Evolutionary conservation across 2,797 vertebrate genomes (phyloP), one percentile per base, ranked within the genome.

Genomic region (Buceros bicornis): DNA sequence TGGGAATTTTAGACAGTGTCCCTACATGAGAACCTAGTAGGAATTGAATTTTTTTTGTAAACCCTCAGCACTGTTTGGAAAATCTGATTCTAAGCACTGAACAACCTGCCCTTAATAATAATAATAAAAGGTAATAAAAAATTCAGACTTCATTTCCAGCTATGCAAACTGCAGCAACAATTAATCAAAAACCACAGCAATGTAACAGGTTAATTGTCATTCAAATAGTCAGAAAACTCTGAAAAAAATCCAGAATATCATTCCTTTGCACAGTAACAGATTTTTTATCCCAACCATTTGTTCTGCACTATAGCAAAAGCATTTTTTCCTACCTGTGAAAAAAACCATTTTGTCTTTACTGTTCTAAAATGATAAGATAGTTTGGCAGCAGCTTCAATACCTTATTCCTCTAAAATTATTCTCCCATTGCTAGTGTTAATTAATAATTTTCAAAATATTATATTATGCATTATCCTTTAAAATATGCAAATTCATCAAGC

Each of bases 271-370:
- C 17, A 56, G 26, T 74, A 88, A 85, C 65, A 33, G 4, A 3
- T 86, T 90, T 95, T 51, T 47, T 91, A 33, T 15, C 19, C 31
- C 31, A 80, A n/a, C 2, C 5, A 47, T 83, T 94, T 95, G 24
- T 87, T 45, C 15, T 43, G 43, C 73, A 42, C 5, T 58, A 29
- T 15, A 94, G 42, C 10, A 79, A 61, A 95, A 66, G 0, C 8
- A 40, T 74, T 81, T 86, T 79, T 80, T 79, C 31, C 12, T 86
- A 15, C 5, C 11, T 85, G 24, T 65, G 24, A 43, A 74, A 81
- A 79, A 90, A 29, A 0, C 0, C 0, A 47, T 31, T 92, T 92
- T 87, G 9, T 65, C 57, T 54, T 21, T 67, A 60, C 56, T 91
- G 20, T 71, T 82, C 90, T 61, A 67, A 72, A 89, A 80, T 74